Percentiles rank a stretch among this genome's conserved stretches.
These are phyloP conservation scores for Calameuta filiformis DNA, from an alignment of 2,888 invertebrate species.

Conservation along the genomic window DNA sequence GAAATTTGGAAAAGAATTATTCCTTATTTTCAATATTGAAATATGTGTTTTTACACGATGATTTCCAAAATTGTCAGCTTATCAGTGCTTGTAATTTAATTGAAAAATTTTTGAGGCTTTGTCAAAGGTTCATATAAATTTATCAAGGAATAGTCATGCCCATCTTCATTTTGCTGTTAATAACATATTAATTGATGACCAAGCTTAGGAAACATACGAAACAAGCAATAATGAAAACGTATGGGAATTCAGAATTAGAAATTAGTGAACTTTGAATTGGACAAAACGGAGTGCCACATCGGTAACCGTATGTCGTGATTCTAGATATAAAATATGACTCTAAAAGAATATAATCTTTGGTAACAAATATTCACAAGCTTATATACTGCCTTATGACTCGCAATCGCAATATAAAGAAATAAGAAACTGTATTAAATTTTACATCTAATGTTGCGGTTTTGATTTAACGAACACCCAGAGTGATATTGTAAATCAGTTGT, in stretches of 20 bases:
- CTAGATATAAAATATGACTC: too few relatives aligned
- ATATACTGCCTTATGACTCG: not conserved
- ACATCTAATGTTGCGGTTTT: not conserved
- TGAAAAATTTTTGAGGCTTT: not conserved
- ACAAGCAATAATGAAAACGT: not conserved
- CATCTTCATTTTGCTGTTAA: not conserved
- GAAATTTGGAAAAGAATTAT: not conserved
- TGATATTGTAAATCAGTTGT: not conserved
- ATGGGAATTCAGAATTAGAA: not conserved
- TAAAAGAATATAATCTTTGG: too few relatives aligned
- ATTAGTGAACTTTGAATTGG: too few relatives aligned
- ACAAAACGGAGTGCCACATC: too few relatives aligned
- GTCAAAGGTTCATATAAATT: not conserved
- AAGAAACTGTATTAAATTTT: not conserved
- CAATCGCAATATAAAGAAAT: not conserved
- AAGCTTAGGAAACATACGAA: not conserved
- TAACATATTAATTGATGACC: not conserved
- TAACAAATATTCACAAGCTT: not conserved
- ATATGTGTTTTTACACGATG: not conserved
- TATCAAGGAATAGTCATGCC: not conserved
- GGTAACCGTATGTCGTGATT: too few relatives aligned
- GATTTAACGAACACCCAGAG: not conserved
- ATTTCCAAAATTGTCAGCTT: not conserved
- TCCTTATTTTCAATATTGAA: not conserved
- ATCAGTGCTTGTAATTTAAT: not conserved